phyloP scores from a whole-genome alignment of 2,888 invertebrate species.

The Philonicus albiceps region DNA sequence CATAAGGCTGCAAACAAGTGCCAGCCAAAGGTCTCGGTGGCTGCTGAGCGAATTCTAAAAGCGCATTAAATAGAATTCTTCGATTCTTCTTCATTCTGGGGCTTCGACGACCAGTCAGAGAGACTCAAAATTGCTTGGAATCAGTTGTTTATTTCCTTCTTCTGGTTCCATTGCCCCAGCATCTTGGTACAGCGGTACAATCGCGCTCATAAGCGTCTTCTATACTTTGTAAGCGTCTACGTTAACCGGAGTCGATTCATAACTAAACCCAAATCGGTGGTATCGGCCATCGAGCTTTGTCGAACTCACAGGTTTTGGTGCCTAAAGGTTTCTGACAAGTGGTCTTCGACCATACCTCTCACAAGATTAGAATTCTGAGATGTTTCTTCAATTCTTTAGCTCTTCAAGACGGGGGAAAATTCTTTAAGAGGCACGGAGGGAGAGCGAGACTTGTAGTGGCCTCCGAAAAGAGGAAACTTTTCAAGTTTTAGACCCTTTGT shows the following conservation, averaged over 20 bases:
- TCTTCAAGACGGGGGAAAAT: background rate
- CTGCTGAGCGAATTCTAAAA: constrained; percentile 12
- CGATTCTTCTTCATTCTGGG: background rate
- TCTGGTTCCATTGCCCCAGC: background rate
- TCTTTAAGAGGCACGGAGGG: background rate
- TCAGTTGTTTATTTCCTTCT: constrained; percentile 15
- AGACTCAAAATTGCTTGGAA: background rate
- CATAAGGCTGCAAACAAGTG: constrained; percentile 33
- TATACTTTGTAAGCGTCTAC: background rate
- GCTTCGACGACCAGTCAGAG: background rate
- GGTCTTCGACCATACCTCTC: background rate
- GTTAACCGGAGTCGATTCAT: background rate
- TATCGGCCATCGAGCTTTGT: background rate
- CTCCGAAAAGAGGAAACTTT: constrained; percentile 29
- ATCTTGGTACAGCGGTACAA: background rate
- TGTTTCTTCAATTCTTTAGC: background rate
- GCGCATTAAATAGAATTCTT: constrained; percentile 25
- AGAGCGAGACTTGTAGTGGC: background rate
- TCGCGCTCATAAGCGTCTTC: background rate
- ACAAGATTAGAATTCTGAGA: background rate
- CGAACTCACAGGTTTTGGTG: background rate
- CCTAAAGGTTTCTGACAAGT: constrained; percentile 20
- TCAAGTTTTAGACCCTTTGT: constrained; percentile 43
- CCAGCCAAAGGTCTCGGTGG: background rate
- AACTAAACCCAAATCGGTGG: background rate